Percentiles rank a stretch among this genome's conserved stretches.
Conservation (phyloP, 2,888 invertebrate genomes). For the Exephanes ischioxanthus region DNA sequence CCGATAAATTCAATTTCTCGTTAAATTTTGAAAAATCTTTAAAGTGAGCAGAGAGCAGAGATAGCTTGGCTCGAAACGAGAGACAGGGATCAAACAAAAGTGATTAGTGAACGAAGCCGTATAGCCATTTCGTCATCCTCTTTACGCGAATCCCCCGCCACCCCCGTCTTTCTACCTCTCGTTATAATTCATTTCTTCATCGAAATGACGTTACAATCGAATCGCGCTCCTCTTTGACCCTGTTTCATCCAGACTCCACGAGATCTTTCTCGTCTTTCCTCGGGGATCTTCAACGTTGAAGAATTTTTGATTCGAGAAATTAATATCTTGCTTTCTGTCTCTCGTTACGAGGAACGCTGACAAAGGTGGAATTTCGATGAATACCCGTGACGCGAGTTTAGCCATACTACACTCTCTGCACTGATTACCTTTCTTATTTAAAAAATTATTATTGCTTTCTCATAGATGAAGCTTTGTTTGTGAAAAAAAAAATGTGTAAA, state of each 20-base stretch:
- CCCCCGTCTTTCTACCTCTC: conserved; percentile 12
- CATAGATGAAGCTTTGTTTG: no score
- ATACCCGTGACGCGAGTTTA: not conserved
- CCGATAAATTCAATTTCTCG: conserved; percentile 60
- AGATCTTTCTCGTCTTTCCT: not conserved
- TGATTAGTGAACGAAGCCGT: conserved; percentile 58
- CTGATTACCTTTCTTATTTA: not conserved
- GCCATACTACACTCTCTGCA: not conserved
- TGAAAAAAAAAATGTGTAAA: no score
- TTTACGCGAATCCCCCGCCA: conserved; percentile 27
- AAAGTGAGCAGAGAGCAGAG: conserved; percentile 58
- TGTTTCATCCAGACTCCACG: conserved; percentile 45
- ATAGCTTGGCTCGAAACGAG: conserved; percentile 20
- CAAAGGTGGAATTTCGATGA: conserved; percentile 41
- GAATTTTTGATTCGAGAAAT: conserved; percentile 59
- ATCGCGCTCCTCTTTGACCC: conserved; percentile 58
- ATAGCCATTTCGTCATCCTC: conserved; percentile 54
- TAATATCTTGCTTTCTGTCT: conserved; percentile 52
- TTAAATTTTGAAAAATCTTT: conserved; percentile 55
- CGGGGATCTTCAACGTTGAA: conserved; percentile 32
- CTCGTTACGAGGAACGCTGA: conserved; percentile 52
- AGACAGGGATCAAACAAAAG: conserved; percentile 57
- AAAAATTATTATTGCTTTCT: not conserved
- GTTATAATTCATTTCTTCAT: conserved; percentile 63
- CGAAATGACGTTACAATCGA: conserved; percentile 66